phyloP scores from a whole-genome alignment of 2,797 vertebrate species.

The Anableps anableps region DNA sequence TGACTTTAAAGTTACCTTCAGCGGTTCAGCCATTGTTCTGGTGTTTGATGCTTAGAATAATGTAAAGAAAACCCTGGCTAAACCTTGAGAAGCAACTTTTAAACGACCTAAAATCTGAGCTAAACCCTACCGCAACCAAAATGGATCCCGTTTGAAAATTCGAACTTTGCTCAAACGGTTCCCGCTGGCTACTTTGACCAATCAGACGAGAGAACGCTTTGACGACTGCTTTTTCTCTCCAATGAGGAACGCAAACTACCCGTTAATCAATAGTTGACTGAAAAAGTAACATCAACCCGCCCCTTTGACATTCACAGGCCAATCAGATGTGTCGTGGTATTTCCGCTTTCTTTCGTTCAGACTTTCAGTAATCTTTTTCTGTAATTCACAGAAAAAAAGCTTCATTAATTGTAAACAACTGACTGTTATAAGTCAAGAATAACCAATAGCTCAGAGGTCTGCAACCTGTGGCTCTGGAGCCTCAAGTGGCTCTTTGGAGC shows the following conservation, averaged over 20 bases:
- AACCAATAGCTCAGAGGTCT: not conserved
- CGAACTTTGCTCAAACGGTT: not conserved
- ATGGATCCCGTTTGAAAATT: constrained; percentile 34
- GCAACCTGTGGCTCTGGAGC: not conserved
- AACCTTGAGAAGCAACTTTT: not conserved
- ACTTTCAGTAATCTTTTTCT: not conserved
- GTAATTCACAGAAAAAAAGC: too few species aligned
- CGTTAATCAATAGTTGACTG: constrained; percentile 33
- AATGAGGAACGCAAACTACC: not conserved
- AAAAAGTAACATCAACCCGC: not conserved
- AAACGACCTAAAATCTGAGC: not conserved
- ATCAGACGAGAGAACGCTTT: constrained; percentile 9
- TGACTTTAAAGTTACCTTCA: constrained; percentile 66
- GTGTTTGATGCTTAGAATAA: not conserved
- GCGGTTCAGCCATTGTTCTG: constrained; percentile 67
- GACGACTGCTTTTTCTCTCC: not conserved
- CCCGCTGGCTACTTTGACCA: constrained; percentile 54
- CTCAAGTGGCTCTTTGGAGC: not conserved
- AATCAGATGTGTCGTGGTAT: constrained; percentile 20
- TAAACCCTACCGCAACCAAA: fast-evolving
- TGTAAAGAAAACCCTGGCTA: not conserved
- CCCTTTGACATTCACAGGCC: not conserved
- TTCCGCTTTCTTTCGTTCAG: not conserved
- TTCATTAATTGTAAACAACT: not conserved
- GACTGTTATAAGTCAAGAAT: not conserved